These are phyloP conservation scores for Lasioglossum calceatum DNA, from an alignment of 2,888 invertebrate genomes.

Conservation along the genomic window DNA sequence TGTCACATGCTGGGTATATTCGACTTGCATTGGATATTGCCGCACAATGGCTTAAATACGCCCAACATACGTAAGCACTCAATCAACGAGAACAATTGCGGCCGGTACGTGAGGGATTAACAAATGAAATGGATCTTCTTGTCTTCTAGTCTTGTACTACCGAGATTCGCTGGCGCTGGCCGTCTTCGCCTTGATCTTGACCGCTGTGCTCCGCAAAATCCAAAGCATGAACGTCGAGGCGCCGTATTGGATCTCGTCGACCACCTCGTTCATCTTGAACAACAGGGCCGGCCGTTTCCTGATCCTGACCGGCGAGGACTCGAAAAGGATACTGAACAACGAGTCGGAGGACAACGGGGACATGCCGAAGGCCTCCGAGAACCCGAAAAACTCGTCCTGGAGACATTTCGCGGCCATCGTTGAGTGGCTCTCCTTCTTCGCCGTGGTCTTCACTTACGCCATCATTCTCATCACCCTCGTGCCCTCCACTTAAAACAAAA, in stretches of 20 bases:
- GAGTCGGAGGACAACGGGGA: conserved; percentile 67
- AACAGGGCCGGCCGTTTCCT: conserved; percentile 74
- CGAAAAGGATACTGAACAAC: conserved; percentile 44
- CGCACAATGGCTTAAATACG: conserved; percentile 86
- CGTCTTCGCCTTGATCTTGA: conserved; percentile 76
- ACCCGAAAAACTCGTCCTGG: conserved; percentile 73
- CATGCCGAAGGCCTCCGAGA: conserved; percentile 18
- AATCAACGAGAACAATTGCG: not conserved
- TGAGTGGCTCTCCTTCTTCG: conserved; percentile 77
- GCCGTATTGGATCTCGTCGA: conserved; percentile 75
- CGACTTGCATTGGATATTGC: conserved; percentile 87
- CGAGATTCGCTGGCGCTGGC: conserved; percentile 77
- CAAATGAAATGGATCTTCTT: not conserved
- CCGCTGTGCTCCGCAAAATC: conserved; percentile 78
- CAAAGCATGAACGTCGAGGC: conserved; percentile 70
- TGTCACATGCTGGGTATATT: conserved; percentile 87
- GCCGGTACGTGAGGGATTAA: conserved; percentile 5
- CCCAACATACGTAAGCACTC: conserved; percentile 86
- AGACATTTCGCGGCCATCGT: conserved; percentile 75
- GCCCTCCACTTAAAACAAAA: conserved; percentile 26
- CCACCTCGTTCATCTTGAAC: conserved; percentile 70
- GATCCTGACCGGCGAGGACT: conserved; percentile 62
- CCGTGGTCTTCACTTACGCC: conserved; percentile 71
- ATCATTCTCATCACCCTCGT: conserved; percentile 70
- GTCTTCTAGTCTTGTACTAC: conserved; percentile 78